Evolutionary conservation across 2,888 invertebrate genomes (phyloP).

Genomic region (Amphipyra tragopoginis): DNA sequence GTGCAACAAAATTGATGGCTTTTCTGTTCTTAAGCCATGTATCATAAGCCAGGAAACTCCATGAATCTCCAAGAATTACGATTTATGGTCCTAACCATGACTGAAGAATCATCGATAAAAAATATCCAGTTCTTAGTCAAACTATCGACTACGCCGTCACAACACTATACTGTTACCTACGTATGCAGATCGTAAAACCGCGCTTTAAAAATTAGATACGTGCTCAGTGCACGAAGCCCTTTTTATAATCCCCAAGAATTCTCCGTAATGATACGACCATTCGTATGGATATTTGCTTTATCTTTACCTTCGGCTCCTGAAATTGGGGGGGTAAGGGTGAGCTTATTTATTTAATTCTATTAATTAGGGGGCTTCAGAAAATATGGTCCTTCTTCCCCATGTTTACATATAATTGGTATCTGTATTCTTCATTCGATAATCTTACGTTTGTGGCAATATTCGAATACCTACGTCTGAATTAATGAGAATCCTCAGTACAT

Average conservation of each 20-base stretch:
- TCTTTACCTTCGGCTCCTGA: conserved; percentile 69
- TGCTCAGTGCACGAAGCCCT: conserved; percentile 70
- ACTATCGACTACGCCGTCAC: conserved; percentile 44
- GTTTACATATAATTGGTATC: conserved; percentile 19
- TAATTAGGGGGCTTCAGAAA: conserved; percentile 59
- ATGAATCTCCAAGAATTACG: too few species aligned
- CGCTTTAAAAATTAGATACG: conserved; percentile 84
- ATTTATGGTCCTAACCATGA: too few species aligned
- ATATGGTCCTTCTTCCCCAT: conserved; percentile 28
- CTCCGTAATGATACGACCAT: conserved; percentile 82
- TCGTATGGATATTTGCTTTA: conserved; percentile 79
- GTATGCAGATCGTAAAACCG: conserved; percentile 82
- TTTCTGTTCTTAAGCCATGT: too few species aligned
- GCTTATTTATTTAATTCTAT: too few species aligned
- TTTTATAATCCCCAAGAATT: conserved; percentile 87
- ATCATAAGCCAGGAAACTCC: too few species aligned
- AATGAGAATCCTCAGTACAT: too few species aligned
- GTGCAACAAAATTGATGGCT: too few species aligned
- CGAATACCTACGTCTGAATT: too few species aligned
- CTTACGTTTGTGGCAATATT: not conserved
- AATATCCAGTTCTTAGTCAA: not conserved
- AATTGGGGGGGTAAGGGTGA: conserved; percentile 14
- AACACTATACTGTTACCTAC: conserved; percentile 68
- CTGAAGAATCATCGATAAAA: too few species aligned
- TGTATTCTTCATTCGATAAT: conserved; percentile 15